phyloP scores from a whole-genome alignment of 1,140 invertebrate species.

The Polypedilum vanderplanki region DNA sequence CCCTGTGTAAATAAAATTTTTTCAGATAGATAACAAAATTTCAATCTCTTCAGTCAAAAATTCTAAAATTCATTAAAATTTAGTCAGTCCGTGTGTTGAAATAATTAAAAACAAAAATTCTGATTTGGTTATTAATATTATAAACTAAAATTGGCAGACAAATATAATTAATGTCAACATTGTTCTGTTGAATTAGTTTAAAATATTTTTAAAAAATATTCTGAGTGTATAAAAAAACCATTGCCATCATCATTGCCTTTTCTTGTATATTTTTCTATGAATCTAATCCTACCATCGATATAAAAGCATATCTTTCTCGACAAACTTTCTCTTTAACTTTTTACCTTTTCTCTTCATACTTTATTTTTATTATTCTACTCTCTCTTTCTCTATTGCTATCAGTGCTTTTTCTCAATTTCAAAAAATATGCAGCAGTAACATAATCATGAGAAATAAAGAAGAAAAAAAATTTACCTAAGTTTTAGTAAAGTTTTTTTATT shows the following conservation, averaged over 20 bases:
- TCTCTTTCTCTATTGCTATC: neutral
- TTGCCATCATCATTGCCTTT: neutral
- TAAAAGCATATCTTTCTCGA: neutral
- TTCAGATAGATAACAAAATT: no score
- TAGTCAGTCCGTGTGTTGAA: no score
- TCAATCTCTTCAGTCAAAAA: no score
- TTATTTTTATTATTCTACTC: neutral
- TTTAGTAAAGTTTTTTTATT: neutral
- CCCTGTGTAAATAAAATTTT: no score
- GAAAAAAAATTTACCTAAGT: neutral
- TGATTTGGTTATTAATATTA: no score
- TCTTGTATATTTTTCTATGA: neutral
- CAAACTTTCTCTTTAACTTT: neutral
- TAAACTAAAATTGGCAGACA: no score
- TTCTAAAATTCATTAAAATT: no score
- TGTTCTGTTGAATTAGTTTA: no score
- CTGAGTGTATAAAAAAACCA: no score
- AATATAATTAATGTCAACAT: no score
- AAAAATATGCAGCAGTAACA: neutral
- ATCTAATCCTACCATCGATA: neutral
- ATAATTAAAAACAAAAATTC: no score
- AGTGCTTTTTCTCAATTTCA: neutral
- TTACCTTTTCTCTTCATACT: neutral
- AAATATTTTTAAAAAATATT: no score
- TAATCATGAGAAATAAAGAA: neutral